phyloP scores from a whole-genome alignment of 2,797 vertebrate genomes.

The Buceros bicornis region DNA sequence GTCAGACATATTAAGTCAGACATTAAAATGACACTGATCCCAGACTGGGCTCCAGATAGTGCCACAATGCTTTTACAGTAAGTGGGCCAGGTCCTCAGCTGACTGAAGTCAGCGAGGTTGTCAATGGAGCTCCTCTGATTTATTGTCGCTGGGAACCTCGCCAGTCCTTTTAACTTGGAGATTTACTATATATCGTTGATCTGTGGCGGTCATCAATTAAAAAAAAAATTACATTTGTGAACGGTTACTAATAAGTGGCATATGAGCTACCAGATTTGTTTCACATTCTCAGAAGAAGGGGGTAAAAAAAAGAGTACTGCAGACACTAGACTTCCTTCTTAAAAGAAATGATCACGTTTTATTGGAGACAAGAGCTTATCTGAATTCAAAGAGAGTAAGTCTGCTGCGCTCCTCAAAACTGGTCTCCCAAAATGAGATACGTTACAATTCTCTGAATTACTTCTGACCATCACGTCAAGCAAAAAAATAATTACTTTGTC shows the following conservation, averaged over 20 bases:
- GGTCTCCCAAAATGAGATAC: neutral
- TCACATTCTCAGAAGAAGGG: neutral
- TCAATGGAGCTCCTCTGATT: conserved; percentile 44
- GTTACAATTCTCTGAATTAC: neutral
- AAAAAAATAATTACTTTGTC: neutral
- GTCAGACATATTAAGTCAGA: neutral
- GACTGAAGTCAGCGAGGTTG: conserved; percentile 4
- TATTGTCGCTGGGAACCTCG: conserved; percentile 49
- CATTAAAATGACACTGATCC: conserved; percentile 4
- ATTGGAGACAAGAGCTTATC: neutral
- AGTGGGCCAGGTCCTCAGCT: conserved; percentile 44
- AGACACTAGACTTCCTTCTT: neutral
- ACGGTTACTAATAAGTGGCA: conserved; percentile 40
- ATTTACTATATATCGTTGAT: conserved; percentile 49
- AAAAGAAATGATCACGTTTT: neutral
- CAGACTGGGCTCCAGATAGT: conserved; percentile 10
- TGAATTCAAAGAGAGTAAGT: neutral
- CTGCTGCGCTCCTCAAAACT: neutral
- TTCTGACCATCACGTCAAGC: neutral
- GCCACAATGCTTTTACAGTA: neutral
- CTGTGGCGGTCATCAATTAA: conserved; percentile 52
- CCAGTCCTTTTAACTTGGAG: conserved; percentile 64
- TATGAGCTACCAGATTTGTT: conserved; percentile 35
- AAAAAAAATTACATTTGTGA: conserved; percentile 36
- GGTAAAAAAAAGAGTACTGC: neutral